Evolutionary conservation across 2,888 invertebrate species (phyloP).

Genomic region (Agrochola lychnidis): DNA sequence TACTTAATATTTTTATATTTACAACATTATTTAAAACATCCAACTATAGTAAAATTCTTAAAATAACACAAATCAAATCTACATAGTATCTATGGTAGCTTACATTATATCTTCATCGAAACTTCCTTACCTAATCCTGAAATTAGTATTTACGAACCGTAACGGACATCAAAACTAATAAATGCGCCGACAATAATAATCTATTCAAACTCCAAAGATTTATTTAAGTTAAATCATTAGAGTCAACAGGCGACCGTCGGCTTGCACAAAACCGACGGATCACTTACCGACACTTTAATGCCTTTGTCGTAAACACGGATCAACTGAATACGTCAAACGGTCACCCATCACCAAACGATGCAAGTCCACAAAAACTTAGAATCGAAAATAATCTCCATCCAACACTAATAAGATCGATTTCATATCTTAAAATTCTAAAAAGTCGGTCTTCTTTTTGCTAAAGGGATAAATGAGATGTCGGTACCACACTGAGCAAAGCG

Average conservation of each 20-base stretch:
- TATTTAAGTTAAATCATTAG: constrained; percentile 84
- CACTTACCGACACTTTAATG: constrained; percentile 87
- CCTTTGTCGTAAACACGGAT: constrained; percentile 88
- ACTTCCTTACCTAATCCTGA: constrained; percentile 47
- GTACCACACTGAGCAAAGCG: constrained; percentile 86
- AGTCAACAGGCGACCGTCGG: constrained; percentile 79
- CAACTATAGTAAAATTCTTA: no score
- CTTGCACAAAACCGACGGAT: constrained; percentile 86
- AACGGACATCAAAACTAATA: constrained; percentile 54
- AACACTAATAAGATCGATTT: constrained; percentile 64
- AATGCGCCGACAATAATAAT: constrained; percentile 72
- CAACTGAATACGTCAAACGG: constrained; percentile 78
- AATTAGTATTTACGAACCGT: constrained; percentile 60
- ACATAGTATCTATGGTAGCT: no score
- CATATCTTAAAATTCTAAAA: constrained; percentile 50
- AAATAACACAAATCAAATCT: no score
- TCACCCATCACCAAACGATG: constrained; percentile 62
- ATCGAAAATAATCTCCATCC: constrained; percentile 59
- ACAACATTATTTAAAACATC: no score
- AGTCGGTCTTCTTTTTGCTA: constrained; percentile 84
- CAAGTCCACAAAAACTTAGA: constrained; percentile 58
- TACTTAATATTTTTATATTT: no score
- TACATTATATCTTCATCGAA: no score
- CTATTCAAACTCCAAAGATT: constrained; percentile 78
- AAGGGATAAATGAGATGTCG: constrained; percentile 88